These are phyloP conservation scores for Thrips palmi DNA, from an alignment of 1,140 invertebrate species.

Conservation along the genomic window DNA sequence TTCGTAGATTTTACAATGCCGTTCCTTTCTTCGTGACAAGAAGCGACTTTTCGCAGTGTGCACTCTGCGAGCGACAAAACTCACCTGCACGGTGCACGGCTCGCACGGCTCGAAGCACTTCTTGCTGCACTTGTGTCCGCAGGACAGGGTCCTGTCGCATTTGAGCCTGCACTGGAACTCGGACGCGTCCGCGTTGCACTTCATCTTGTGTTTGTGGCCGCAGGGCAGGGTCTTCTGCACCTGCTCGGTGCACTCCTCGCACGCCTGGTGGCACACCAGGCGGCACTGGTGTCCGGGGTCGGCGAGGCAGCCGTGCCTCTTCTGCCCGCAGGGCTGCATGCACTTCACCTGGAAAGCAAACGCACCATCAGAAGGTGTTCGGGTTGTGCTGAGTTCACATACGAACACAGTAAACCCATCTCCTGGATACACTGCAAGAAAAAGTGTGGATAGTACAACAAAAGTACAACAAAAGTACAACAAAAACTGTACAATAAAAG, in stretches of 20 bases:
- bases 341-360: no score
- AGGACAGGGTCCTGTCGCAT: conserved; percentile 25
- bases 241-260: conserved; percentile 26
- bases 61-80: no score
- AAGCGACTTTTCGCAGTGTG: no score
- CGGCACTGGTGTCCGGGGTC: conserved; percentile 25
- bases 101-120: conserved; percentile 26
- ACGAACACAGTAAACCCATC: no score
- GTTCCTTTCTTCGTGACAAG: no score
- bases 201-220: conserved; percentile 20
- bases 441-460: conserved; percentile 9
- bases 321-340: conserved; percentile 24
- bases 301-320: conserved; percentile 22
- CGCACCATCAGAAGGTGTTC: no score
- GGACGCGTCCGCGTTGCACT: conserved; percentile 23
- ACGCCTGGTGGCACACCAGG: conserved; percentile 28
- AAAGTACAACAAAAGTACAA: no score
- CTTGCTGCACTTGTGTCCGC: conserved; percentile 29
- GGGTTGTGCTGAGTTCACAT: no score
- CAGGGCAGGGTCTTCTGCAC: conserved; percentile 5
- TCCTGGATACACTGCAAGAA: conserved; percentile 29
- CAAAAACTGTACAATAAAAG: no score
- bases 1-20: no score
- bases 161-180: conserved; percentile 22
- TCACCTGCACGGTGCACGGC: conserved; percentile 25